A percentile compares a stretch with the other conserved stretches of the same genome.
phyloP scores from a whole-genome alignment of 2,113 vertebrate species.

The Amphilophus citrinellus region DNA sequence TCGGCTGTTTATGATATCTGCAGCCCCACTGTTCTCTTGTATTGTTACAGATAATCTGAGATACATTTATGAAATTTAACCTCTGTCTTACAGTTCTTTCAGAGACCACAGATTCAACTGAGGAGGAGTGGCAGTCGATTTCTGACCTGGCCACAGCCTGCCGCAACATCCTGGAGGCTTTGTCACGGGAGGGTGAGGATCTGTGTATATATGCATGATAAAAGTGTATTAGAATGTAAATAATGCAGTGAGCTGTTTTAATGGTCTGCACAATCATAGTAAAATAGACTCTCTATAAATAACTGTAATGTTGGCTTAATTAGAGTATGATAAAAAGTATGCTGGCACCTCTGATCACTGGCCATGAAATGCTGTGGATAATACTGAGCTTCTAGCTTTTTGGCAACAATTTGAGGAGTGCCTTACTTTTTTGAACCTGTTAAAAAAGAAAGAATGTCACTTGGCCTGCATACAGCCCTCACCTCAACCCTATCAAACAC shows the following conservation, averaged over 20 bases:
- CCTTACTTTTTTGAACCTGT: neutral
- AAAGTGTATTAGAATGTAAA: neutral
- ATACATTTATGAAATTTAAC: neutral
- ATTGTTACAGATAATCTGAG: neutral
- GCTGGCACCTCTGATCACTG: neutral
- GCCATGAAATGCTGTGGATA: neutral
- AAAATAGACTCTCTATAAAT: slow-evolving; percentile 1
- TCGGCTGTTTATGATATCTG: neutral
- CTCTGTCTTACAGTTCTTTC: slow-evolving; percentile 82
- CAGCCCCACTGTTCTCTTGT: slow-evolving; percentile 3
- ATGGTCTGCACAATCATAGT: neutral
- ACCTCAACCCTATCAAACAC: neutral
- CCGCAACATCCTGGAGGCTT: slow-evolving; percentile 88
- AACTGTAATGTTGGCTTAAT: neutral
- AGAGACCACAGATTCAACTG: slow-evolving; percentile 84
- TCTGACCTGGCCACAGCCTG: slow-evolving; percentile 89
- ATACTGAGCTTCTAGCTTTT: neutral
- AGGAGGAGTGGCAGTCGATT: slow-evolving; percentile 93
- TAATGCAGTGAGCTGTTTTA: neutral
- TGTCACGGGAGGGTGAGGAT: slow-evolving; percentile 87
- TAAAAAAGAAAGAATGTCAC: neutral
- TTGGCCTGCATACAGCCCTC: neutral
- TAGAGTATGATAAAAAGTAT: neutral
- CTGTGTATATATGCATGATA: neutral
- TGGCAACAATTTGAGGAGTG: too few species aligned